Percentiles rank a stretch among this genome's conserved stretches.
Evolutionary conservation across 2,113 vertebrate species (phyloP).

Genomic region (Verasper variegatus): DNA sequence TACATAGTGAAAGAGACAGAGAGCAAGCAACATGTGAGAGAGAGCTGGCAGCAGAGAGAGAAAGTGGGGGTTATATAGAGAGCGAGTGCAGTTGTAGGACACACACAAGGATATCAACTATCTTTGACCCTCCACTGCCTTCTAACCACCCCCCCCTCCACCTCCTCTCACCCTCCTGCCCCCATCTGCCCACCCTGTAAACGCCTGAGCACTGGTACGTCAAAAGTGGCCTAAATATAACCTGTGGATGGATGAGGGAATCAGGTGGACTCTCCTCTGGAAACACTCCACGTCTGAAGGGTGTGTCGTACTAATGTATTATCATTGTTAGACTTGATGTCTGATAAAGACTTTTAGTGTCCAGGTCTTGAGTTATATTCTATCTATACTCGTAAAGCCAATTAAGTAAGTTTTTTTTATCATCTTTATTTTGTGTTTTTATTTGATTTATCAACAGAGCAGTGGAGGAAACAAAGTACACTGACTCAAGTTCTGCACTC

Average conservation of each 20-base stretch:
- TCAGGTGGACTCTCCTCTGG: constrained; percentile 80
- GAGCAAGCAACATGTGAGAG: constrained; percentile 34
- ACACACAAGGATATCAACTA: constrained; percentile 71
- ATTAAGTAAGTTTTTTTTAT: too few relatives aligned
- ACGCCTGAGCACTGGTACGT: constrained; percentile 59
- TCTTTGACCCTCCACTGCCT: constrained; percentile 67
- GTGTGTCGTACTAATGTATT: constrained; percentile 22
- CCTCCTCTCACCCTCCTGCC: neutral
- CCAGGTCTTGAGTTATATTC: too few relatives aligned
- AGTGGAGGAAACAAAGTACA: too few relatives aligned
- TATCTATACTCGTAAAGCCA: too few relatives aligned
- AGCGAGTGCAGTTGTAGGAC: constrained; percentile 64
- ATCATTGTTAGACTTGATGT: too few relatives aligned
- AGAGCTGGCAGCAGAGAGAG: constrained; percentile 28
- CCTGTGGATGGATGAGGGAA: constrained; percentile 80
- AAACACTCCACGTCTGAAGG: constrained; percentile 61
- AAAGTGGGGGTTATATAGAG: constrained; percentile 25
- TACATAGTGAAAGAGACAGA: constrained; percentile 28
- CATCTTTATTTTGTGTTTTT: too few relatives aligned
- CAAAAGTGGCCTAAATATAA: constrained; percentile 84
- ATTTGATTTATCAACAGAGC: too few relatives aligned
- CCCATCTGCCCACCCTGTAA: constrained; percentile 51
- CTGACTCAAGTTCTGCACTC: too few relatives aligned
- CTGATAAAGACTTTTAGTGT: too few relatives aligned
- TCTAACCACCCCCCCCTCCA: neutral